phyloP scores from a whole-genome alignment of 2,797 vertebrate species.

The Hippocampus kuda region DNA sequence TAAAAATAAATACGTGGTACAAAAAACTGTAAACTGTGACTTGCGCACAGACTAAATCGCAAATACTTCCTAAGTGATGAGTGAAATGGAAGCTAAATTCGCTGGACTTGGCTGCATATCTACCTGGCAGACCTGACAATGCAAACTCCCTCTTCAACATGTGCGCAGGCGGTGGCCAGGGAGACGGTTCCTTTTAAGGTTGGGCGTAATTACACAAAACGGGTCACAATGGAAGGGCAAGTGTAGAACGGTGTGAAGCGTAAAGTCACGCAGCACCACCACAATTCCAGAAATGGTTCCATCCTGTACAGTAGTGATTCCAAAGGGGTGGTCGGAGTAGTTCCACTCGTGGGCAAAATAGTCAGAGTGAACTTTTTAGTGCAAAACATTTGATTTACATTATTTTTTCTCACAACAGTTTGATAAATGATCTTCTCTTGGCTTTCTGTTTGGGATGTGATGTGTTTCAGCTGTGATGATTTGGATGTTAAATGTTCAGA shows the following conservation, averaged over 20 bases:
- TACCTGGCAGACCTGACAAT: neutral
- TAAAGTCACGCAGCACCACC: neutral
- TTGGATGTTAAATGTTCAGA: neutral
- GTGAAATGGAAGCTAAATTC: neutral
- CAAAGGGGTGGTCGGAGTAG: too few species aligned
- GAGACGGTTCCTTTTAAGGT: neutral
- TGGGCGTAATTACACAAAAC: neutral
- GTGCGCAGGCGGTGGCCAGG: neutral
- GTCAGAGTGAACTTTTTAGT: too few species aligned
- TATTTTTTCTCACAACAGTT: neutral
- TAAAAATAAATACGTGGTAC: neutral
- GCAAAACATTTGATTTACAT: too few species aligned
- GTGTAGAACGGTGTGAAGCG: neutral
- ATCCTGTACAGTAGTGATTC: neutral
- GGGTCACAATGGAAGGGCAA: neutral
- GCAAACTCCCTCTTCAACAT: neutral
- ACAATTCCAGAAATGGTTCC: neutral
- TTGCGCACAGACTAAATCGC: neutral
- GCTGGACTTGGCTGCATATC: neutral
- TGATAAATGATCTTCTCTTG: neutral
- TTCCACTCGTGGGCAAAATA: neutral
- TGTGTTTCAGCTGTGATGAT: neutral
- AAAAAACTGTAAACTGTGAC: neutral
- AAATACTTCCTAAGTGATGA: neutral
- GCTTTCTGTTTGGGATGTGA: neutral